A percentile compares a stretch with the other conserved stretches of the same genome.
These are phyloP conservation scores for Hippopotamus amphibius DNA, from an alignment of 2,113 vertebrate species.

Conservation along the genomic window DNA sequence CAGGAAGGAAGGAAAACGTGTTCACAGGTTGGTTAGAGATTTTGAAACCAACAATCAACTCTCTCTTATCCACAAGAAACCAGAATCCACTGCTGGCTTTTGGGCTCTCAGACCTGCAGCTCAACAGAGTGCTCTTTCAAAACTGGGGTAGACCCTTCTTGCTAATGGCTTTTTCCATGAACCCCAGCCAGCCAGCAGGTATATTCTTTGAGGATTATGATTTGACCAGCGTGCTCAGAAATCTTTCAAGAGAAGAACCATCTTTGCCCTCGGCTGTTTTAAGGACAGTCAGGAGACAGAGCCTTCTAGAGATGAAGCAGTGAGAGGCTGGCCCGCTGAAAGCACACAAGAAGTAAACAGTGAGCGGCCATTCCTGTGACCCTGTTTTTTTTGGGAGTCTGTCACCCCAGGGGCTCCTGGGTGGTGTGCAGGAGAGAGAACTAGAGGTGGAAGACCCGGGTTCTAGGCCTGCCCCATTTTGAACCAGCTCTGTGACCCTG, in stretches of 20 bases:
- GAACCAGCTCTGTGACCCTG: background rate
- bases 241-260: background rate
- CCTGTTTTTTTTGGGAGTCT: background rate
- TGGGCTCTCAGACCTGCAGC: background rate
- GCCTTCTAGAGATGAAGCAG: background rate
- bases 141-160: background rate
- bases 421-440: background rate
- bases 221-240: background rate
- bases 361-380: rapidly evolving
- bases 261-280: background rate
- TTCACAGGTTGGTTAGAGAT: slow-evolving; percentile 71
- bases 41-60: slow-evolving; percentile 42
- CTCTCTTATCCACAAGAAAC: slow-evolving; percentile 55
- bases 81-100: slow-evolving; percentile 5
- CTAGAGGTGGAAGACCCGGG: background rate
- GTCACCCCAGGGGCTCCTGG: background rate
- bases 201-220: background rate
- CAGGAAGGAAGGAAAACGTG: slow-evolving; percentile 61
- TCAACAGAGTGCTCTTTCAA: slow-evolving; percentile 49
- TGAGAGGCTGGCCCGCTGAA: background rate
- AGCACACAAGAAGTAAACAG: background rate
- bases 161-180: slow-evolving; percentile 44
- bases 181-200: background rate
- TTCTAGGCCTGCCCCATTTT: background rate
- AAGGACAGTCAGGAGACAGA: background rate